A percentile compares a stretch with the other conserved stretches of the same genome.
Evolutionary conservation across 2,888 invertebrate species (phyloP).

Genomic region (Druceiella hillmani): DNA sequence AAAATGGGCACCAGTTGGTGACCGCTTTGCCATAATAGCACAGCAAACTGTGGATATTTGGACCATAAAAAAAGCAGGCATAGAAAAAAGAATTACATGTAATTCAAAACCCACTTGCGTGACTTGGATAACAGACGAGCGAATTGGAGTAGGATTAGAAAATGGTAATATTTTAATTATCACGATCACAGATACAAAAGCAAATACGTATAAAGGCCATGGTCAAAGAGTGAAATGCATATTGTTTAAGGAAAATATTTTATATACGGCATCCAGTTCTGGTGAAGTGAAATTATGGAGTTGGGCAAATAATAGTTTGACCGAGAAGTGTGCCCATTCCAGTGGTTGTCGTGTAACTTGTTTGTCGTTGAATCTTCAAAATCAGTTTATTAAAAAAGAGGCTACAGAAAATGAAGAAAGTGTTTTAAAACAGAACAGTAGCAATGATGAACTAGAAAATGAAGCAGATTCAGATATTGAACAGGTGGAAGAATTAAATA

Average conservation of each 20-base stretch:
- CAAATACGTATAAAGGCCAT: constrained; percentile 50
- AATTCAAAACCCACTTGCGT: constrained; percentile 65
- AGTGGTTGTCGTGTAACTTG: constrained; percentile 72
- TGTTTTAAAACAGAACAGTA: constrained; percentile 12
- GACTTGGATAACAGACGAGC: constrained; percentile 60
- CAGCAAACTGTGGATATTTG: constrained; percentile 73
- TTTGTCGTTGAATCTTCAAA: constrained; percentile 53
- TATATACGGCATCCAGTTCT: constrained; percentile 71
- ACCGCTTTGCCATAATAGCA: constrained; percentile 69
- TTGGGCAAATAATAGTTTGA: constrained; percentile 32
- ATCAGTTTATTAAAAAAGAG: constrained; percentile 32
- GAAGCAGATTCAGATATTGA: constrained; percentile 26
- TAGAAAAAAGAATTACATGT: constrained; percentile 61
- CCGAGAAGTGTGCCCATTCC: constrained; percentile 54
- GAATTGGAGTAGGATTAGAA: constrained; percentile 66
- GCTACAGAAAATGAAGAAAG: constrained; percentile 8
- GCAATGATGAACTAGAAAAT: constrained; percentile 28
- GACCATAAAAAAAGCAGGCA: constrained; percentile 70
- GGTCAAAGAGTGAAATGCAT: constrained; percentile 65
- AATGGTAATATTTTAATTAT: constrained; percentile 63
- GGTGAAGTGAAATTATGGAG: constrained; percentile 76
- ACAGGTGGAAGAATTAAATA: constrained; percentile 19
- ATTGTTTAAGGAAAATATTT: constrained; percentile 46
- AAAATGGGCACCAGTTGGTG: constrained; percentile 72
- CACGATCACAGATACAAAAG: constrained; percentile 47